Evolutionary conservation across 2,888 invertebrate genomes (phyloP), one percentile per base, ranked within the genome.

Genomic region (Drosophila mimica): DNA sequence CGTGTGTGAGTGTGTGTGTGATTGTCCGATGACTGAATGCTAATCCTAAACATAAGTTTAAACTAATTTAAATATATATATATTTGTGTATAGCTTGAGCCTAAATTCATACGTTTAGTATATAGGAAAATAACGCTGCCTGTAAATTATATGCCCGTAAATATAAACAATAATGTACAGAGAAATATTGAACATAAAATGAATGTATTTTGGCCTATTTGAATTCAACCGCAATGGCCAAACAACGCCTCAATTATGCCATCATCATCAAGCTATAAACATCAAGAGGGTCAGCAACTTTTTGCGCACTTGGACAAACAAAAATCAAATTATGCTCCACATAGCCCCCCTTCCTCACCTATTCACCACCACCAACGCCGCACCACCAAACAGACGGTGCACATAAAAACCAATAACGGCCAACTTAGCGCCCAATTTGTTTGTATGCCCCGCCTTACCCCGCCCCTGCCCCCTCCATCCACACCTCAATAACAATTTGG

Each of bases 361-460:
- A 34, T 43, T 31, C 30, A 34, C 40, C 52, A 46, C n/a, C 62
- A 30, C 28, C 36, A 13, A 17, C 33, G 4, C 46, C 5, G 36
- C 36, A 38, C 25, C 54, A 38, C 13, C 54, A 33, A 49, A 54
- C 76, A 65, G 70, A 74, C 70, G 70, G 74, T 57, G 62, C 80
- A 70, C 76, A 83, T 76, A 78, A 82, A 86, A 81, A 75, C 82
- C 84, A 89, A 88, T 90, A 89, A 88, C 76, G 76, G 70, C 38
- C 87, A 83, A 88, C 88, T 90, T 90, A 90, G 89, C 88, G 90
- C 88, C 88, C 90, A 88, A 91, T 91, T 91, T 91, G 88, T 77
- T 84, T 81, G 83, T 70, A 74, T 54, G 63, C 61, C 60, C 25
- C 28, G 71, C 58, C 63, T 48, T 46, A 0, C 25, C 54, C 40